Evolutionary conservation across 2,113 vertebrate species (phyloP).

Genomic region (Malurus melanocephalus): DNA sequence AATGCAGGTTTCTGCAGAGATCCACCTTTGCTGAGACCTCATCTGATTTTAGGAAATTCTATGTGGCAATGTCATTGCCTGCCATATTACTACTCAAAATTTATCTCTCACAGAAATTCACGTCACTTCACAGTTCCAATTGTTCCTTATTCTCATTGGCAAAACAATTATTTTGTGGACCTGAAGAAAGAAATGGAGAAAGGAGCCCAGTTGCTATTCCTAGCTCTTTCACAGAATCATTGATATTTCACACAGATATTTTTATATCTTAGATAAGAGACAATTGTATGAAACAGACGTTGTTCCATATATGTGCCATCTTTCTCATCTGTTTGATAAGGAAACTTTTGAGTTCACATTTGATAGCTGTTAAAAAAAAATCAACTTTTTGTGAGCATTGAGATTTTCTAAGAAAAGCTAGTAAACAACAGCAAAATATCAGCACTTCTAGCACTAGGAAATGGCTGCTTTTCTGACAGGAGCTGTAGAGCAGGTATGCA

Average conservation of each 20-base stretch:
- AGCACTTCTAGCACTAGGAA: not conserved
- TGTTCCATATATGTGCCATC: not conserved
- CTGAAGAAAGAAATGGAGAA: not conserved
- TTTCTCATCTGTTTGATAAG: not conserved
- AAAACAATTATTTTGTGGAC: not conserved
- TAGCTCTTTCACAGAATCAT: not conserved
- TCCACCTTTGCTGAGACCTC: fast-evolving
- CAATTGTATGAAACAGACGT: not conserved
- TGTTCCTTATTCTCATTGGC: not conserved
- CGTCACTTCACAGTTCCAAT: not conserved
- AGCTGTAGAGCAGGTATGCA: not conserved
- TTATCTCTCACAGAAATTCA: not conserved
- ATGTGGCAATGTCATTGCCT: not conserved
- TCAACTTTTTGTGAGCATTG: not conserved
- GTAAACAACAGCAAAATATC: not conserved
- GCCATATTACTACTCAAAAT: not conserved
- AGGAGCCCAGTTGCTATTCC: not conserved
- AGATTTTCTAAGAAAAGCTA: not conserved
- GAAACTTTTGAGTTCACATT: not conserved
- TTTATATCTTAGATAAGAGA: not conserved
- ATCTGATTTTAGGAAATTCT: not conserved
- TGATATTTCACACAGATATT: not conserved
- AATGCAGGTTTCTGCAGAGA: not conserved
- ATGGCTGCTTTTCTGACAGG: not conserved
- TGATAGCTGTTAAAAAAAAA: not conserved